Evolutionary conservation across 2,888 invertebrate species (phyloP).

Genomic region (Torymus tubicola): DNA sequence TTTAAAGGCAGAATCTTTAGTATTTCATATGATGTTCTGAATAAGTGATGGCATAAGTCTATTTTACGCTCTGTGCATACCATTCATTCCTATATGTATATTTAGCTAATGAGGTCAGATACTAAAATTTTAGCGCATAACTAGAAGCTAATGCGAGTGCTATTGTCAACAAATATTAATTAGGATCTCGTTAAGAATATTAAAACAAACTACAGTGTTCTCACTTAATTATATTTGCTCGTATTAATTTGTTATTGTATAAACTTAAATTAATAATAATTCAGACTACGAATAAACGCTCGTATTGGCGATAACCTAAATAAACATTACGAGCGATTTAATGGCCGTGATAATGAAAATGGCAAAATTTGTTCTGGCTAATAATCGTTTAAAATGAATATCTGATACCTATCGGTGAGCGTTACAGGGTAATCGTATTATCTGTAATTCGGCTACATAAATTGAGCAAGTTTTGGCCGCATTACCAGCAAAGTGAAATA

Average conservation of each 20-base stretch:
- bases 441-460: neutral
- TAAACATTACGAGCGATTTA: conserved; percentile 10
- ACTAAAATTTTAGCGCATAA: too few relatives aligned
- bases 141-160: too few relatives aligned
- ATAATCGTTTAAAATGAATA: conserved; percentile 29
- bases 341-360: conserved; percentile 29
- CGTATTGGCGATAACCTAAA: neutral
- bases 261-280: conserved; percentile 1
- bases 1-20: too few relatives aligned
- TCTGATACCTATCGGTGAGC: conserved; percentile 6
- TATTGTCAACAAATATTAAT: too few relatives aligned
- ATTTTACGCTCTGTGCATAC: too few relatives aligned
- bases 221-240: too few relatives aligned
- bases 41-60: too few relatives aligned
- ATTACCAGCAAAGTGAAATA: neutral
- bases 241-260: neutral
- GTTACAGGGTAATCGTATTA: conserved; percentile 23
- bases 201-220: too few relatives aligned
- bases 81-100: too few relatives aligned
- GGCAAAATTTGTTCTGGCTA: neutral
- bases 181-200: too few relatives aligned
- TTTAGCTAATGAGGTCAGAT: too few relatives aligned
- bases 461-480: neutral
- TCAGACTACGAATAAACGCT: neutral
- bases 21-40: too few relatives aligned